phyloP scores from a whole-genome alignment of 1,140 invertebrate genomes.

The Hesperophylax magnus region DNA sequence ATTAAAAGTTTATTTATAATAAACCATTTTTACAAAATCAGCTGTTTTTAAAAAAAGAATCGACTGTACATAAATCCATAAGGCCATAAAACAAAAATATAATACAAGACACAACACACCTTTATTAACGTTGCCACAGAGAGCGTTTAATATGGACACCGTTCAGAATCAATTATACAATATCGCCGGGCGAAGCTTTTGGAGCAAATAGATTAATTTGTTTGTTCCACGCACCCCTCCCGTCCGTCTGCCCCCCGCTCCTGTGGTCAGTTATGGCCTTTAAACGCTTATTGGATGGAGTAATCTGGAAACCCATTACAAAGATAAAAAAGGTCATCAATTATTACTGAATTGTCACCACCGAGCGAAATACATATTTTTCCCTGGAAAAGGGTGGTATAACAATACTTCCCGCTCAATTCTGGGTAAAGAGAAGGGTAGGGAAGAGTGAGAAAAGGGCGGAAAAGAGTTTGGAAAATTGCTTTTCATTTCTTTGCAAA shows the following conservation, averaged over 20 bases:
- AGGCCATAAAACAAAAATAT: no score
- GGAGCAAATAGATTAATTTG: conserved; percentile 48
- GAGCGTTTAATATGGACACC: not conserved
- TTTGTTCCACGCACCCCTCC: conserved; percentile 1
- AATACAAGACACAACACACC: no score
- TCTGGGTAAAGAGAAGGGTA: not conserved
- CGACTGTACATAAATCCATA: no score
- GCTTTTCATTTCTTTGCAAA: no score
- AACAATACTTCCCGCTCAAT: conserved; percentile 26
- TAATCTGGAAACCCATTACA: conserved; percentile 50
- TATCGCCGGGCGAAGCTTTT: conserved; percentile 45
- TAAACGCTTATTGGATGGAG: conserved; percentile 48
- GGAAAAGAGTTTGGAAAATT: not conserved
- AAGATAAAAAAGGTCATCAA: conserved; percentile 56
- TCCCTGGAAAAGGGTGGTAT: conserved; percentile 2
- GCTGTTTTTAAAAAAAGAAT: no score
- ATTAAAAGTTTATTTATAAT: no score
- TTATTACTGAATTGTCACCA: conserved; percentile 50
- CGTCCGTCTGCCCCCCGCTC: not conserved
- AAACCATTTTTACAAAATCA: no score
- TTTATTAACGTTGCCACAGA: no score
- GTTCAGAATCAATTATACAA: conserved; percentile 52
- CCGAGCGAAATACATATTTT: conserved; percentile 41
- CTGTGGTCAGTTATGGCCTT: conserved; percentile 31
- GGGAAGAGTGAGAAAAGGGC: not conserved